These are phyloP conservation scores for Cantharis lateralis DNA, from an alignment of 2,888 invertebrate genomes.

Conservation along the genomic window DNA sequence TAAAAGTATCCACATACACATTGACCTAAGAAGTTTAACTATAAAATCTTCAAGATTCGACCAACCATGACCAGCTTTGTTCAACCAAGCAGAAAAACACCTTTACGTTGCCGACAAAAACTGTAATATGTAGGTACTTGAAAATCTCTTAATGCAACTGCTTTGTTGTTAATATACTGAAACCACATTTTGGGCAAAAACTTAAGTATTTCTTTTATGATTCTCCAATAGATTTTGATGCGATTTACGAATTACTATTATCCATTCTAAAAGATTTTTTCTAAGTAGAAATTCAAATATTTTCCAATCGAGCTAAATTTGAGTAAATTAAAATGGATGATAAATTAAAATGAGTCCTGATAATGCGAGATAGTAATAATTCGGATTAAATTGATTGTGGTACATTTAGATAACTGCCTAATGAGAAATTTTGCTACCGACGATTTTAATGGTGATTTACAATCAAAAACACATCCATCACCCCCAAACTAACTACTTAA, in stretches of 20 bases:
- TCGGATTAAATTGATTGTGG: neutral
- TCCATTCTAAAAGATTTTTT: neutral
- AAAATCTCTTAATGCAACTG: conserved; percentile 23
- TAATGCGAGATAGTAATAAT: neutral
- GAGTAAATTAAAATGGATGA: neutral
- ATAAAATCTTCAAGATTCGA: conserved; percentile 11
- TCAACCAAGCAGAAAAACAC: conserved; percentile 29
- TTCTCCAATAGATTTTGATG: conserved; percentile 16
- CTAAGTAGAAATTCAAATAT: neutral
- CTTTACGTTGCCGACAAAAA: conserved; percentile 27
- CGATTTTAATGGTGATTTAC: neutral
- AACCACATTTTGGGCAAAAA: conserved; percentile 26
- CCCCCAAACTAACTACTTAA: neutral
- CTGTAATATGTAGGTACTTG: conserved; percentile 15
- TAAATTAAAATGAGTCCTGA: neutral
- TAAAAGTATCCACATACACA: conserved; percentile 9
- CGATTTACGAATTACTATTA: conserved; percentile 18
- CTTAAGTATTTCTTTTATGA: conserved; percentile 10
- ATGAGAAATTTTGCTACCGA: neutral
- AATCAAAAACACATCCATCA: neutral
- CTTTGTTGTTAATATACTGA: conserved; percentile 23
- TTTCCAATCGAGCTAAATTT: neutral
- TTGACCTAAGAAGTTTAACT: conserved; percentile 10
- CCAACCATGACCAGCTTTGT: conserved; percentile 22
- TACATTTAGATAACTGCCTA: neutral